These are phyloP conservation scores for Nesidiocoris tenuis DNA, from an alignment of 2,888 invertebrate species.

Conservation along the genomic window DNA sequence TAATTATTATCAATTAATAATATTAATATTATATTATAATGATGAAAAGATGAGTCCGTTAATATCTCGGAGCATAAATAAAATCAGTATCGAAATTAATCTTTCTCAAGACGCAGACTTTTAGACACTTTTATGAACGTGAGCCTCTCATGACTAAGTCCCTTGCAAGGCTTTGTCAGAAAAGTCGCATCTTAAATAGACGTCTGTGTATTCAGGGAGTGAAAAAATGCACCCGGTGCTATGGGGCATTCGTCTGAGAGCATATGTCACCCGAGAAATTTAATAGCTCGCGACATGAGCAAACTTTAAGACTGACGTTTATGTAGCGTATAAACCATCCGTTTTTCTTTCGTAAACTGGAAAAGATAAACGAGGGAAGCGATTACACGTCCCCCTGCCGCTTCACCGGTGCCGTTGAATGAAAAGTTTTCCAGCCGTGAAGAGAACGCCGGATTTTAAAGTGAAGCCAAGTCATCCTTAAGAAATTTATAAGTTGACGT, in stretches of 20 bases:
- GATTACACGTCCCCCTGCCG: neutral
- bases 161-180: too few species aligned
- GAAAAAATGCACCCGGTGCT: neutral
- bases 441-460: neutral
- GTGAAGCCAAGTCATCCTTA: neutral
- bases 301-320: conserved; percentile 24
- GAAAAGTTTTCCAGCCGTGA: conserved; percentile 1
- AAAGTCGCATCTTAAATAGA: too few species aligned
- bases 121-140: too few species aligned
- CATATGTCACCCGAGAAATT: conserved; percentile 25
- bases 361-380: neutral
- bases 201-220: neutral
- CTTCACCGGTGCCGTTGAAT: neutral
- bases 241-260: neutral
- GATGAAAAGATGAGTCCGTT: too few species aligned
- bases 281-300: conserved; percentile 25
- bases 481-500: neutral
- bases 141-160: too few species aligned
- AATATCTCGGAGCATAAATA: too few species aligned
- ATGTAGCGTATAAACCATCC: conserved; percentile 19
- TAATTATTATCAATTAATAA: too few species aligned
- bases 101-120: too few species aligned
- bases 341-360: neutral
- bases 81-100: too few species aligned
- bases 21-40: too few species aligned